Percentiles rank a stretch among this genome's conserved stretches.
Conservation (phyloP, 2,888 invertebrate species). For the Phrixothrix hirtus region DNA sequence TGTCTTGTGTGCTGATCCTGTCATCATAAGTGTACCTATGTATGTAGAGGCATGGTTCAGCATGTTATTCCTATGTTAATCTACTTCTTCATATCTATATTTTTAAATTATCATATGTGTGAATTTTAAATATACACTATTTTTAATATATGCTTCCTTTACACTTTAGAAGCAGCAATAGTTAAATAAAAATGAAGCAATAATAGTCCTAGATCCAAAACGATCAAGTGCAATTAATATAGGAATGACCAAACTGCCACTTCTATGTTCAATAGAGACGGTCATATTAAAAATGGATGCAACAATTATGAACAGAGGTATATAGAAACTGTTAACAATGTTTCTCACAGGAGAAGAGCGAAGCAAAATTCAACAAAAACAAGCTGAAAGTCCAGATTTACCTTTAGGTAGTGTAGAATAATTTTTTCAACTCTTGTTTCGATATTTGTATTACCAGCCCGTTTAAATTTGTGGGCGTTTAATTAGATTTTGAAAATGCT, state of each 20-base stretch:
- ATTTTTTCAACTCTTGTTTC: slow-evolving; percentile 94
- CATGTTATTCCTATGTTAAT: background rate
- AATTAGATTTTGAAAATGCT: slow-evolving; percentile 95
- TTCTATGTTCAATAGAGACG: slow-evolving; percentile 95
- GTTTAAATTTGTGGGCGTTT: slow-evolving; percentile 97
- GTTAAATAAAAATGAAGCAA: slow-evolving; percentile 83
- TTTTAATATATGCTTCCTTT: background rate
- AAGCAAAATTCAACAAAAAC: slow-evolving; percentile 94
- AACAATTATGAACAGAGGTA: slow-evolving; percentile 97
- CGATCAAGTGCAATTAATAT: slow-evolving; percentile 99
- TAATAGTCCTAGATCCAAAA: slow-evolving; percentile 94
- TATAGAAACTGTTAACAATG: slow-evolving; percentile 97
- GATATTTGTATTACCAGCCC: slow-evolving; percentile 90
- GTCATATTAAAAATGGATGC: slow-evolving; percentile 99
- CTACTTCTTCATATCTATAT: background rate
- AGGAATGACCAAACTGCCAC: slow-evolving; percentile 97
- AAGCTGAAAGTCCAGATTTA: slow-evolving; percentile 86
- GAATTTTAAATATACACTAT: background rate
- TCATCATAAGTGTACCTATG: too few relatives aligned
- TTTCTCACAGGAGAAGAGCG: slow-evolving; percentile 91
- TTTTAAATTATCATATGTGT: background rate
- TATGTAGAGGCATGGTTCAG: background rate
- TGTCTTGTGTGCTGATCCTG: too few relatives aligned
- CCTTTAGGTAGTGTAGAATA: slow-evolving; percentile 96
- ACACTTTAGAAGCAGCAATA: slow-evolving; percentile 75